Evolutionary conservation across 2,888 invertebrate species (phyloP), one percentile per base, ranked within the genome.

Genomic region (Gastrophysa polygoni): DNA sequence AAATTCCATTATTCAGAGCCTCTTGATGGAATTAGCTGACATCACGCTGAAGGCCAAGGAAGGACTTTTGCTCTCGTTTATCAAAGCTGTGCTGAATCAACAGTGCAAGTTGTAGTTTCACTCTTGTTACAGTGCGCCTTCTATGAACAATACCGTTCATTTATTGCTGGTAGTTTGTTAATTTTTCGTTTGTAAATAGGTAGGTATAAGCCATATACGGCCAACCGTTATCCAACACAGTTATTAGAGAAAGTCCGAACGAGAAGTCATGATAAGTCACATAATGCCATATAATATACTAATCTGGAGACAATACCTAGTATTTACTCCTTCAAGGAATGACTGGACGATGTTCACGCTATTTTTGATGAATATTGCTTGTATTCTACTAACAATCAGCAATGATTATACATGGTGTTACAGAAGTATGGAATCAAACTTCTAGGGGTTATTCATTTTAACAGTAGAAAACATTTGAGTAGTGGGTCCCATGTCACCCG

Each of bases 181-280:
- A 54, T 43, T 24, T 38, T n/a, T 10, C 43, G 14, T 38, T 17
- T 14, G 43, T 21, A 14, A 17, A 43, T 17, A 54, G 43, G 16
- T 43, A 38, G 38, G 3, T 38, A 32, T 24, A 52, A 14, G 10
- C 54, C 43, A 29, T 54, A 54, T 43, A 54, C 24, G 54, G 54
- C 17, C 17, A 17, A 10, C 43, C 29, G 24, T 54, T 54, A 54
- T 54, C 11, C 54, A 44, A 38, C 24, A n/a, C 6, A 38, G 43
- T 43, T 21, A 24, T 54, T 54, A 43, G 54, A 54, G 54, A 54
- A 54, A 54, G 54, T 54, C 14, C 14, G 14, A 38, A 38, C 14
- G 14, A 38, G 14, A 38, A 38, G 38, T 10, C 38, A 38, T 38
- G 38, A 38, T 32, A 32, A 38, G 14, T 38, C 38, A 38, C 38